Evolutionary conservation across 2,113 vertebrate genomes (phyloP).

Genomic region (Neolamprologus variostigma): DNA sequence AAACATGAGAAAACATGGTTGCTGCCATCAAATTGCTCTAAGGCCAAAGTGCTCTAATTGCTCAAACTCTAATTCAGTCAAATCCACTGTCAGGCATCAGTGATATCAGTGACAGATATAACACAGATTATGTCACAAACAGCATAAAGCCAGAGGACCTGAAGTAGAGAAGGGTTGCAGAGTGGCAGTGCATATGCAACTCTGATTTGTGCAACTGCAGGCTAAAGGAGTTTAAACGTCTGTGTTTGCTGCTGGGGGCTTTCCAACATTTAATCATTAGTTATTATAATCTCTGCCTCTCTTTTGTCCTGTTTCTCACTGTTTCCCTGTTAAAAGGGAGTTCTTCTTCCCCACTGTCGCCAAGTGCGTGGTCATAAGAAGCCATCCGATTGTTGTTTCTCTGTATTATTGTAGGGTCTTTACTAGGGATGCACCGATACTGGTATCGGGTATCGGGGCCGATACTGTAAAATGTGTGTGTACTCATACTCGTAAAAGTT

Average conservation of each 20-base stretch:
- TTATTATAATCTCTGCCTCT: neutral
- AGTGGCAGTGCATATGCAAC: neutral
- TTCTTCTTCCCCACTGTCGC: neutral
- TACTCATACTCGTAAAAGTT: too few relatives aligned
- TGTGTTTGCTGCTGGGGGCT: neutral
- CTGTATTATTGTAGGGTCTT: neutral
- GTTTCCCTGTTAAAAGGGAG: neutral
- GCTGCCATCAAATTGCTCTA: neutral
- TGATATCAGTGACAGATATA: neutral
- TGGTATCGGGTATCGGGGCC: too few relatives aligned
- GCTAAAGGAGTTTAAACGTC: neutral
- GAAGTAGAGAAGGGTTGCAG: neutral
- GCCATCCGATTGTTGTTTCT: neutral
- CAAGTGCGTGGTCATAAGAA: neutral
- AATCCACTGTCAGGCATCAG: neutral
- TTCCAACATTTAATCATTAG: neutral
- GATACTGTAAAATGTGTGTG: too few relatives aligned
- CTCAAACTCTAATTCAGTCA: neutral
- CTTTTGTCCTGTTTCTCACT: neutral
- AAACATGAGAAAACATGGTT: conserved; percentile 16
- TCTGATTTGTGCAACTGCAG: neutral
- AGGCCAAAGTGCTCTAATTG: neutral
- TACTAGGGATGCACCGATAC: neutral
- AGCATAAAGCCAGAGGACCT: neutral
- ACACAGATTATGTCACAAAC: neutral